phyloP scores from a whole-genome alignment of 2,797 vertebrate species.

The Urophycis tenuis region DNA sequence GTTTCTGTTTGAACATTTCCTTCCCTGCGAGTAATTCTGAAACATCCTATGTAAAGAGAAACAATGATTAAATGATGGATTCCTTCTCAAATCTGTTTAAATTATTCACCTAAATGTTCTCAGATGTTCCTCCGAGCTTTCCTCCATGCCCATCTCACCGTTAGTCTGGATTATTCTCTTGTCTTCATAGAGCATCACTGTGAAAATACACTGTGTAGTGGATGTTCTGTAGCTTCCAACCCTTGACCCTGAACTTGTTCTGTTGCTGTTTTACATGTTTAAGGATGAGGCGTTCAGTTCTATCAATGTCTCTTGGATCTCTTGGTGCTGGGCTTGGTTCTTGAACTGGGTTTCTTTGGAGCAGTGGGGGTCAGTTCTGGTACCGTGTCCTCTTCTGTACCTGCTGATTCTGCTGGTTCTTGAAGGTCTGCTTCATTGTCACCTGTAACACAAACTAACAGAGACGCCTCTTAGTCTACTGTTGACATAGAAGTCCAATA shows the following conservation, averaged over 20 bases:
- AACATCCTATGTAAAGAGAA: neutral
- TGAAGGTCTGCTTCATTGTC: neutral
- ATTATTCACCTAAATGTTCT: slow-evolving; percentile 4
- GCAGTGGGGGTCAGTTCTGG: neutral
- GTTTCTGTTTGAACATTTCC: neutral
- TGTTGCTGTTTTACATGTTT: neutral
- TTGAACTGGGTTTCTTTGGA: neutral
- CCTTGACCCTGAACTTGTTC: neutral
- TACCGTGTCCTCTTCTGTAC: neutral
- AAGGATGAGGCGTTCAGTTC: neutral
- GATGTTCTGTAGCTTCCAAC: neutral
- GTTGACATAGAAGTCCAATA: neutral
- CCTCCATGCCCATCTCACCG: neutral
- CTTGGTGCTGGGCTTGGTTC: neutral
- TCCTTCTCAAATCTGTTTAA: neutral
- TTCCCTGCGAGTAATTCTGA: neutral
- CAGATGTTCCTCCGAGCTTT: neutral
- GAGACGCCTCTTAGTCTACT: neutral
- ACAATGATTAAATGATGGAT: neutral
- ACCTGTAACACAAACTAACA: neutral
- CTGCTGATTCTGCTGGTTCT: neutral
- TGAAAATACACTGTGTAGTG: neutral
- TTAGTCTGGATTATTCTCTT: neutral
- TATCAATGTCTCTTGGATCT: neutral
- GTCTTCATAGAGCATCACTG: neutral